phyloP scores from a whole-genome alignment of 2,888 invertebrate species.

The Actias luna region DNA sequence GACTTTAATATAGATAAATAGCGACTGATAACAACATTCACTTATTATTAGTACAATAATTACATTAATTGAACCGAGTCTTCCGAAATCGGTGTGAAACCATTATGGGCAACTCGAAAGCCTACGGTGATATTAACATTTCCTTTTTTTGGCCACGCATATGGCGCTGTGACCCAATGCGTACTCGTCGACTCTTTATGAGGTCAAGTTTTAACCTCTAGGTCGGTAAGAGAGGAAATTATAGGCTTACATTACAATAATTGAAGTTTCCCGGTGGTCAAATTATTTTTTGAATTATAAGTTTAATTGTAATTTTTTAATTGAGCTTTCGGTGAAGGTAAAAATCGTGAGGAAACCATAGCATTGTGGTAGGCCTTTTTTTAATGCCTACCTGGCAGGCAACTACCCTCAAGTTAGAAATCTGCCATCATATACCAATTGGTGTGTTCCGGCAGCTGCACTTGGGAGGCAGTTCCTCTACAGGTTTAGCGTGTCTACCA shows the following conservation, averaged over 20 bases:
- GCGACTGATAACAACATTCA: no score
- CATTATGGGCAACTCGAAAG: constrained; percentile 1
- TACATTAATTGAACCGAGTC: background rate
- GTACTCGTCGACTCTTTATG: constrained; percentile 54
- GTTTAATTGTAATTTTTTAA: background rate
- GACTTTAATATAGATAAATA: no score
- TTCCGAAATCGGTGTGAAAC: background rate
- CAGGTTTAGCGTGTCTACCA: no score
- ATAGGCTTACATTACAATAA: background rate
- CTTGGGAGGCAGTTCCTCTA: no score
- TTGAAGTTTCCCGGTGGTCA: background rate
- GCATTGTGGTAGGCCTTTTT: no score
- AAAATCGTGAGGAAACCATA: no score
- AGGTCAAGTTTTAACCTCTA: constrained; percentile 51
- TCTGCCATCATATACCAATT: no score
- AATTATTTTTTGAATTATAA: background rate
- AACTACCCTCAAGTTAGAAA: no score
- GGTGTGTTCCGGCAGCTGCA: no score
- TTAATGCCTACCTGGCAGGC: no score
- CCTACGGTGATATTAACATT: constrained; percentile 4
- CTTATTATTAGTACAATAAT: background rate
- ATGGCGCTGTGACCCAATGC: constrained; percentile 53
- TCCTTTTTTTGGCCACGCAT: constrained; percentile 32
- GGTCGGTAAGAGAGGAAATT: constrained; percentile 6
- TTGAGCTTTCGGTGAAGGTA: no score